phyloP scores from a whole-genome alignment of 2,113 vertebrate species.

The Bungarus multicinctus region DNA sequence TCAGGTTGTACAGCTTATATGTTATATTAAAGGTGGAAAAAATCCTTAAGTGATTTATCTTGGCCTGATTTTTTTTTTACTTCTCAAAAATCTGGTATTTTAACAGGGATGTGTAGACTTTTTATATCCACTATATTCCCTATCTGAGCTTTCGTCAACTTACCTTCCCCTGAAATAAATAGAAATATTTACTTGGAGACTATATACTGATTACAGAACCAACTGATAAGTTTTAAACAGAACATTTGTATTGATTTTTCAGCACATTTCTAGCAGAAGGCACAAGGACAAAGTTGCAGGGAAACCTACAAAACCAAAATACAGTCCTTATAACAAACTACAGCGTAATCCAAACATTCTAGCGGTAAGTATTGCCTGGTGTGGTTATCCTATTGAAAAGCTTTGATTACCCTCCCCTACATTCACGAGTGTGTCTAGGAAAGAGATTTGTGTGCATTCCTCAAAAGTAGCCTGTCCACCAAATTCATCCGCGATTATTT shows the following conservation, averaged over 20 bases:
- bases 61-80: background rate
- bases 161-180: background rate
- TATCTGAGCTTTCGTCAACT: background rate
- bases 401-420: slow-evolving; percentile 10
- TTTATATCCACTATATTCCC: background rate
- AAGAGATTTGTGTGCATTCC: background rate
- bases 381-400: background rate
- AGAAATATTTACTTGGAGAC: background rate
- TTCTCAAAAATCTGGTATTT: background rate
- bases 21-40: background rate
- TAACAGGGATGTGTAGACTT: background rate
- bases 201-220: background rate
- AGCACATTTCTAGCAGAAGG: slow-evolving; percentile 98
- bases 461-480: background rate
- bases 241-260: slow-evolving; percentile 63
- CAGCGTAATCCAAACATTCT: slow-evolving; percentile 82
- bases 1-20: background rate
- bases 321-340: slow-evolving; percentile 93
- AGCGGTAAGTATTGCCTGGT: slow-evolving; percentile 77
- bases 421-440: slow-evolving; percentile 16
- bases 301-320: slow-evolving; percentile 95
- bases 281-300: slow-evolving; percentile 97
- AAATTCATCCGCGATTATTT: background rate
- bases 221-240: slow-evolving; percentile 40
- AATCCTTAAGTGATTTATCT: background rate